Evolutionary conservation across 92 coral and sea anemone species (phyloP), one percentile per base, ranked within the genome.

Genomic region (Ricordea florida): DNA sequence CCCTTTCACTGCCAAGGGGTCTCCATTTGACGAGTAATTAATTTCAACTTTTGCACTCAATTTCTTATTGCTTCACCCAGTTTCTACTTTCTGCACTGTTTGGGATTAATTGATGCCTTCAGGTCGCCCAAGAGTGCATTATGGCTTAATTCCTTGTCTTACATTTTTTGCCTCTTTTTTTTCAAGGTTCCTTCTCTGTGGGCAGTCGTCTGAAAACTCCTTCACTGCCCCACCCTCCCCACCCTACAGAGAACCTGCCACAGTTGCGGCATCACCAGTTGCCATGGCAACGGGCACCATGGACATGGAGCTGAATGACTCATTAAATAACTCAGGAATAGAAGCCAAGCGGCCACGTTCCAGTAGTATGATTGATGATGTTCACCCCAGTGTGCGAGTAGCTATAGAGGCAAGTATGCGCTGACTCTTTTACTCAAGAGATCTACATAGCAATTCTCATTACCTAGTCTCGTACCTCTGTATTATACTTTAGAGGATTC

Each of bases 361-460:
- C 24, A 91, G 97, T 74, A 91, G 97, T 40, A 76, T 91, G 90
- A 91, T 91, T 23, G 97, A 91, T 46, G 97, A 91, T 75, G 93
- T 91, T 1, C 97, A 89, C 17, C 93, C 97, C 23, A 72, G 93
- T 21, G 89, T 91, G 3, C 82, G 97, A 30, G 93, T 89, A 8
- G 97, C 97, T 22, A 91, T 91, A 53, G 97, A 91, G 93, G 97
- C 83, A 48, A 1, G 36, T 16, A 6, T n/a, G n/a, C n/a, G 5
- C n/a, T 24, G 3, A 18, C 40, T 25, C 1, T 13, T 10, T 3
- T 9, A 11, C 48, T 21, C 48, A 42, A 5, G 16, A 42, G 17
- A 11, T 3, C 48, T 14, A 14, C 48, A n/a, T n/a, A n/a, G n/a
- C n/a, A n/a, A n/a, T n/a, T n/a, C n/a, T n/a, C n/a, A n/a, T n/a